These are phyloP conservation scores for Anoplophora glabripennis DNA, from an alignment of 1,140 invertebrate species.

Conservation along the genomic window DNA sequence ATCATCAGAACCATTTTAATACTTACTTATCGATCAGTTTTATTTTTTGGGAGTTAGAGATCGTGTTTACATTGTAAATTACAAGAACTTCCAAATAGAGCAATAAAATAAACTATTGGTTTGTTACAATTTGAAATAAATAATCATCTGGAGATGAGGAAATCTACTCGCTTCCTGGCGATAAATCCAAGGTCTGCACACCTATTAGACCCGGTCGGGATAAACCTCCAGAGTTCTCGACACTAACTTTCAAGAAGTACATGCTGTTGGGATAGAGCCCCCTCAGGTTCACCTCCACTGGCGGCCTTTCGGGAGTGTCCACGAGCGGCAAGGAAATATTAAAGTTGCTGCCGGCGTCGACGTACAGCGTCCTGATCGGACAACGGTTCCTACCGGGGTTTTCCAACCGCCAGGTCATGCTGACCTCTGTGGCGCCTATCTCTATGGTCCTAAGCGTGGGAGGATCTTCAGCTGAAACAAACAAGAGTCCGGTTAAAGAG, in stretches of 20 bases:
- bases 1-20: too few relatives aligned
- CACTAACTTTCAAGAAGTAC: constrained; percentile 1
- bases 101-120: too few relatives aligned
- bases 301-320: background rate
- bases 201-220: background rate
- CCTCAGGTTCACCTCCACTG: constrained; percentile 2
- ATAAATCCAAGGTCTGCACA: too few relatives aligned
- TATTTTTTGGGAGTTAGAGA: too few relatives aligned
- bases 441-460: background rate
- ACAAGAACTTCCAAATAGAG: too few relatives aligned
- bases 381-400: background rate
- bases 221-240: constrained; percentile 3
- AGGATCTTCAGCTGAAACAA: constrained; percentile 3
- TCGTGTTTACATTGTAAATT: too few relatives aligned
- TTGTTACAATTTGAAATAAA: too few relatives aligned
- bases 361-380: background rate
- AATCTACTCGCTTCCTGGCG: too few relatives aligned
- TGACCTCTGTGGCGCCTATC: background rate
- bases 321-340: background rate
- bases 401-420: background rate
- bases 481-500: constrained; percentile 5
- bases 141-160: too few relatives aligned
- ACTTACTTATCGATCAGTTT: too few relatives aligned
- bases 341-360: background rate
- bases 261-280: constrained; percentile 4